Conservation (phyloP, 2,888 invertebrate species). For the Limnephilus auricula region DNA sequence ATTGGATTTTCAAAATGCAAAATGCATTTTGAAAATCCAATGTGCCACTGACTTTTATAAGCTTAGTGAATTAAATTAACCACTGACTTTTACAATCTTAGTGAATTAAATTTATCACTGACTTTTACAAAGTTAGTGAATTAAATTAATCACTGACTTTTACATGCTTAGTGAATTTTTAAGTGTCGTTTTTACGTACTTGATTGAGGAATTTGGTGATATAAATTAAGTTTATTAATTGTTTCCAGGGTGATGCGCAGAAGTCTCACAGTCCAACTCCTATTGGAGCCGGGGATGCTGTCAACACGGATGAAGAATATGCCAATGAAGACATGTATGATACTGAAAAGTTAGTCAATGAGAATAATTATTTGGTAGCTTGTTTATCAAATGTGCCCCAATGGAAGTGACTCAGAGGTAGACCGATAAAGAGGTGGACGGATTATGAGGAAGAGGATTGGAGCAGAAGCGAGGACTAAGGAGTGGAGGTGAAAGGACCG, state of each 20-base stretch:
- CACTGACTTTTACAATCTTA: not conserved
- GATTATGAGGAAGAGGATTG: no score
- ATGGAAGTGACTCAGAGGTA: no score
- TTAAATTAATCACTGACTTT: not conserved
- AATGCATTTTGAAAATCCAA: no score
- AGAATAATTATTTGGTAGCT: not conserved
- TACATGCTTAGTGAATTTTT: not conserved
- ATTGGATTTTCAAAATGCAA: no score
- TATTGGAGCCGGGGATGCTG: slow-evolving; percentile 77
- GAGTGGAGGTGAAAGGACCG: not conserved
- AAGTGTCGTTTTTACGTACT: not conserved
- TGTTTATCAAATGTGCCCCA: not conserved
- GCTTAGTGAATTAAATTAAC: not conserved
- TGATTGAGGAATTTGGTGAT: not conserved
- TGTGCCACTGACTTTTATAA: no score
- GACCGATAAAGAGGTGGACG: no score
- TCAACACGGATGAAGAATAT: slow-evolving; percentile 81
- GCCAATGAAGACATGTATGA: slow-evolving; percentile 83
- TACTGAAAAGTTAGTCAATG: slow-evolving; percentile 80
- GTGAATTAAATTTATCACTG: not conserved
- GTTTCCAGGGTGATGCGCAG: slow-evolving; percentile 74
- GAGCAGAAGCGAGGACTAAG: no score
- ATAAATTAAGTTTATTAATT: not conserved
- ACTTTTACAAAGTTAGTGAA: not conserved
- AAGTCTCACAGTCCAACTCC: slow-evolving; percentile 82